These are phyloP conservation scores for Falco concolor DNA, from an alignment of 2,797 vertebrate genomes.

Conservation along the genomic window DNA sequence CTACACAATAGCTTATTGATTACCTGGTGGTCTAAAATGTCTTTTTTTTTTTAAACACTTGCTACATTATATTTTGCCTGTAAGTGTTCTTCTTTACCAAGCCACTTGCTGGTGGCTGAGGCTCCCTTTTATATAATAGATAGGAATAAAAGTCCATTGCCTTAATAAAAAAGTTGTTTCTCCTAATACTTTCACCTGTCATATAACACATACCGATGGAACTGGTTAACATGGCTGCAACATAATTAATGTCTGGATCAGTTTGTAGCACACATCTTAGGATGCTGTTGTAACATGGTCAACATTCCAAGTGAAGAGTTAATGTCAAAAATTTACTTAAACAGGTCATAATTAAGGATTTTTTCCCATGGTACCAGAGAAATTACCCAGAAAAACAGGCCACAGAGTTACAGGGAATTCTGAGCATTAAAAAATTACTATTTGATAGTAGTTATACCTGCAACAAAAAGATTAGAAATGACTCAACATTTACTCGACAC, in stretches of 20 bases:
- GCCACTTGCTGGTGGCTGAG: background rate
- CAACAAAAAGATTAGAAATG: background rate
- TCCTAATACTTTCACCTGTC: background rate
- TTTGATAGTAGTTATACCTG: background rate
- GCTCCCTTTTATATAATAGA: background rate
- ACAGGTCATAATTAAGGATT: background rate
- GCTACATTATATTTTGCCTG: background rate
- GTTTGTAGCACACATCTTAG: background rate
- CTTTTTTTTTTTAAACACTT: background rate
- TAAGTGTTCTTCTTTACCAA: background rate
- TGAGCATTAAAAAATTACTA: background rate
- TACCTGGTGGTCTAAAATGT: background rate
- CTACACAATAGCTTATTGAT: background rate
- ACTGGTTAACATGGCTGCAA: background rate
- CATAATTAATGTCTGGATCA: background rate
- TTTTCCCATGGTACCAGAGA: background rate
- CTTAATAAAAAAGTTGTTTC: background rate
- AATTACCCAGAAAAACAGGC: background rate
- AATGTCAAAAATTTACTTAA: background rate
- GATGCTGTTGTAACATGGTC: background rate
- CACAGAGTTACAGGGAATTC: background rate
- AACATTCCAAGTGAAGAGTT: background rate
- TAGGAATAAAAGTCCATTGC: background rate
- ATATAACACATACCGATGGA: background rate
- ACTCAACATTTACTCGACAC: background rate